Evolutionary conservation across 2,113 vertebrate genomes (phyloP).

Genomic region (Acrocephalus arundinaceus): DNA sequence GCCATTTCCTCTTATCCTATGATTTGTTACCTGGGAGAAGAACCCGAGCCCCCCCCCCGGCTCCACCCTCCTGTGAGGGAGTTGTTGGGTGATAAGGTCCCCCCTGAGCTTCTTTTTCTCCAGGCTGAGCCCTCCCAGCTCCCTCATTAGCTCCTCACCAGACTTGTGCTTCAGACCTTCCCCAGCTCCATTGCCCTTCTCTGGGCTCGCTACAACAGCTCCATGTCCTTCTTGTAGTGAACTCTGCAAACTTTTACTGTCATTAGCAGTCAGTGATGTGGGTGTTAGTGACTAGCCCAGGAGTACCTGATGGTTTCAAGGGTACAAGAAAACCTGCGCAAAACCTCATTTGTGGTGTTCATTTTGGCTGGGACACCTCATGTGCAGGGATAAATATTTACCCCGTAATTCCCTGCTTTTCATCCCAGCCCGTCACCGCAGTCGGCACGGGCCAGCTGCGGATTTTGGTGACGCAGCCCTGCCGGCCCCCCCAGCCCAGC

Average conservation of each 20-base stretch:
- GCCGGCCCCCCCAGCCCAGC: neutral
- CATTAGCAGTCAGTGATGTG: no score
- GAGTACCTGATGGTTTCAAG: neutral
- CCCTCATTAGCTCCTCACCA: neutral
- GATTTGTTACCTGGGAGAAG: neutral
- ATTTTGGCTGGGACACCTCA: neutral
- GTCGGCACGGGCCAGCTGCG: accelerated
- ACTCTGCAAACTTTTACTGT: neutral
- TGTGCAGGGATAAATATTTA: neutral
- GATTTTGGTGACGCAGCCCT: accelerated
- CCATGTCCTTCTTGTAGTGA: neutral
- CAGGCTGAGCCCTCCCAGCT: neutral
- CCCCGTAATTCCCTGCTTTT: neutral
- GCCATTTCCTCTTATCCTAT: neutral
- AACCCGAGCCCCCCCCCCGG: neutral
- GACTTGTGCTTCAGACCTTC: neutral
- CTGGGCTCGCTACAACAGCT: neutral
- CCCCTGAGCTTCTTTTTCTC: neutral
- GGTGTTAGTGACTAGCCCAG: neutral
- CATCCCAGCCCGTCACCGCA: accelerated
- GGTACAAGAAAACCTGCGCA: neutral
- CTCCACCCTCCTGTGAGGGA: neutral
- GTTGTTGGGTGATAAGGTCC: neutral
- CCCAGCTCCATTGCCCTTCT: neutral
- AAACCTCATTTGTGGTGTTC: neutral